Evolutionary conservation across 2,888 invertebrate genomes (phyloP).

Genomic region (Tachina fera): DNA sequence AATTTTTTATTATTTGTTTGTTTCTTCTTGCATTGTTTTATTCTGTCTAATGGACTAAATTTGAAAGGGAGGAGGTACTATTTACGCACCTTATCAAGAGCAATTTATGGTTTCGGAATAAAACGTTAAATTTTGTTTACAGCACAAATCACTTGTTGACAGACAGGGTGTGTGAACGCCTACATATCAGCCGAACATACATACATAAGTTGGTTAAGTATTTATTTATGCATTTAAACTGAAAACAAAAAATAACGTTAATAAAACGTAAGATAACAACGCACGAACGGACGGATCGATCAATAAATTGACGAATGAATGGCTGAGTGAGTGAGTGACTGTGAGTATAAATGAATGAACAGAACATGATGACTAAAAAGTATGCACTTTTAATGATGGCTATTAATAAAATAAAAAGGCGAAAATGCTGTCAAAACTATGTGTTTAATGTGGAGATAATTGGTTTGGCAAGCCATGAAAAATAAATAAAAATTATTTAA

Average conservation of each 20-base stretch:
- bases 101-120: conserved; percentile 45
- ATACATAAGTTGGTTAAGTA: conserved; percentile 24
- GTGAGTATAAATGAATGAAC: background rate
- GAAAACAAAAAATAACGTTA: conserved; percentile 15
- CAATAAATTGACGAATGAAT: conserved; percentile 31
- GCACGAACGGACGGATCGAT: conserved; percentile 16
- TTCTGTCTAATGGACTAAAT: conserved; percentile 40
- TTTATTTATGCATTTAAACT: conserved; percentile 52
- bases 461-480: conserved; percentile 39
- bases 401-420: conserved; percentile 57
- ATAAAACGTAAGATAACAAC: conserved; percentile 19
- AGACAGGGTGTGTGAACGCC: conserved; percentile 70
- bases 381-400: conserved; percentile 57
- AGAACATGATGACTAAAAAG: conserved; percentile 5
- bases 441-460: conserved; percentile 57
- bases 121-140: conserved; percentile 31
- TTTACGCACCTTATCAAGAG: conserved; percentile 66
- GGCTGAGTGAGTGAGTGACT: conserved; percentile 11
- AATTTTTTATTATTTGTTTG: background rate
- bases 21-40: background rate
- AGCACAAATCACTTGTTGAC: conserved; percentile 66
- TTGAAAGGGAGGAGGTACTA: conserved; percentile 62
- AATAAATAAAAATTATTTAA: background rate
- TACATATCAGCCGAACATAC: conserved; percentile 37
- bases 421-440: conserved; percentile 43